A percentile compares a stretch with the other conserved stretches of the same genome.
Conservation (phyloP, 1,140 invertebrate genomes). For the Stenopsyche tienmushanensis region DNA sequence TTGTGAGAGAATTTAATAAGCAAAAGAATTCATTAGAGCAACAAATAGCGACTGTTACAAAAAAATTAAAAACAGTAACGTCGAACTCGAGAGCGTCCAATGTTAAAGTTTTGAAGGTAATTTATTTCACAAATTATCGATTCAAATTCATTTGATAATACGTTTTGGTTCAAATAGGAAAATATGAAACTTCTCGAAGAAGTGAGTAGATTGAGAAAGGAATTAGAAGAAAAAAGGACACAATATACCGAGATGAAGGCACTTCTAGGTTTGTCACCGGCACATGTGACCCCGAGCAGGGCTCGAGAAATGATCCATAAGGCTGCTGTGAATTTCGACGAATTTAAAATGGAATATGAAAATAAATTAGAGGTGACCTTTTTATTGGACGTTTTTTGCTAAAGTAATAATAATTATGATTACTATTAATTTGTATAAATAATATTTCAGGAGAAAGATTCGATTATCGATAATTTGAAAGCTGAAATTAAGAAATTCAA, state of each 20-base stretch:
- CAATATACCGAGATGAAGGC: conserved; percentile 69
- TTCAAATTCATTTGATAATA: no score
- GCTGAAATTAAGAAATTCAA: conserved; percentile 20
- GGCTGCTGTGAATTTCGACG: conserved; percentile 61
- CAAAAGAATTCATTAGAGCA: no score
- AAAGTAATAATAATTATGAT: no score
- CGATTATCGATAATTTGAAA: conserved; percentile 20
- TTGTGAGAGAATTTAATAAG: no score
- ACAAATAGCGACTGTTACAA: no score
- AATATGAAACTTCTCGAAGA: conserved; percentile 75
- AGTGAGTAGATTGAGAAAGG: conserved; percentile 69
- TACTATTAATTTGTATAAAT: not conserved
- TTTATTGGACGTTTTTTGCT: no score
- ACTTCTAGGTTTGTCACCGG: conserved; percentile 61
- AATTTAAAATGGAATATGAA: conserved; percentile 63
- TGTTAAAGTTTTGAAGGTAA: no score
- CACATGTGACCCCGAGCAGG: conserved; percentile 53
- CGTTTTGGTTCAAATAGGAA: conserved; percentile 63
- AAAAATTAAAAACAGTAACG: no score
- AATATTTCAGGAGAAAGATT: conserved; percentile 28
- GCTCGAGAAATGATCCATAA: conserved; percentile 60
- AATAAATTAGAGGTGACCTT: conserved; percentile 53
- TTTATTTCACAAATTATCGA: no score
- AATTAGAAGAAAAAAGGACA: conserved; percentile 64
- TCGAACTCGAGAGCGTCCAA: no score